Conservation (phyloP, 2,113 vertebrate species). For the Mystacornis crossleyi region DNA sequence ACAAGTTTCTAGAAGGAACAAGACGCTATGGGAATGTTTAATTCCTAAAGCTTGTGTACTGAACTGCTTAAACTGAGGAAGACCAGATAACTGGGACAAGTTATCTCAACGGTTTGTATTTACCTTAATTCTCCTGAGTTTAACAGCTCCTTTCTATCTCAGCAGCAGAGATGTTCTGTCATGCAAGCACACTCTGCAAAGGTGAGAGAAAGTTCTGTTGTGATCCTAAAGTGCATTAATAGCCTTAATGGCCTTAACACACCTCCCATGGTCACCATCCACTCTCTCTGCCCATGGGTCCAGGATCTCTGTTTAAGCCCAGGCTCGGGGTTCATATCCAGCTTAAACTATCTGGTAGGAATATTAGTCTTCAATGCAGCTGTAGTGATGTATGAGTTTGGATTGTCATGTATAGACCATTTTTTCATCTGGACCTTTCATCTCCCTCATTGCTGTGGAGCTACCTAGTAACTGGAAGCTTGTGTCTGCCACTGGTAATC, state of each 20-base stretch:
- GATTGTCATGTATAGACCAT: fast-evolving
- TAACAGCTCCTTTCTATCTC: background rate
- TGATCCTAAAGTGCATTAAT: background rate
- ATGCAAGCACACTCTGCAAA: background rate
- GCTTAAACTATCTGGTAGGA: fast-evolving
- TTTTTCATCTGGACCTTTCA: fast-evolving
- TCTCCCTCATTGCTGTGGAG: fast-evolving
- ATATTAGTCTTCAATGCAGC: fast-evolving
- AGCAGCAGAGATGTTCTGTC: fast-evolving
- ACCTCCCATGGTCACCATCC: background rate
- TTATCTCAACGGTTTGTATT: background rate
- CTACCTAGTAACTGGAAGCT: background rate
- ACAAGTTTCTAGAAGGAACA: background rate
- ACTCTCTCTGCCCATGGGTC: background rate
- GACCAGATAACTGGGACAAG: background rate
- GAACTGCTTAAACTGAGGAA: background rate
- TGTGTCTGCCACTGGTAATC: fast-evolving
- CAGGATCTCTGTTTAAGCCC: background rate
- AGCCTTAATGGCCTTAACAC: background rate
- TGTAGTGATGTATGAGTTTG: background rate
- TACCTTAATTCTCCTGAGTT: background rate
- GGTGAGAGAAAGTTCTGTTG: fast-evolving
- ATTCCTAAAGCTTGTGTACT: background rate
- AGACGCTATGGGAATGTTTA: background rate
- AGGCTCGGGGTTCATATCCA: fast-evolving